These are phyloP conservation scores for Slavum lentiscoides DNA, from an alignment of 2,888 invertebrate genomes.

Conservation along the genomic window DNA sequence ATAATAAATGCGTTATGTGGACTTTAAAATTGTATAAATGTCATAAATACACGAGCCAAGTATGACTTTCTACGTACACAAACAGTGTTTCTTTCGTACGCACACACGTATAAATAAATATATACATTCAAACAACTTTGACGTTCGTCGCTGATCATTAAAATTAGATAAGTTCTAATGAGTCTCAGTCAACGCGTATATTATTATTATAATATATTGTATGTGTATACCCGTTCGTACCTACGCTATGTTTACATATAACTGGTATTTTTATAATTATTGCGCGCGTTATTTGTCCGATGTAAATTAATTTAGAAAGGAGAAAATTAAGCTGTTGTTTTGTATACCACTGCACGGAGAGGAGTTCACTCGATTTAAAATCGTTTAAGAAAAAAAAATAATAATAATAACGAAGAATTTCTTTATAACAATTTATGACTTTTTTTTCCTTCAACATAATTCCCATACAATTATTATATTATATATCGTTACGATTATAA, in stretches of 20 bases:
- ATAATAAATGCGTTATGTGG: no score
- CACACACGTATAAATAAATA: not conserved
- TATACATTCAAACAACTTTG: conserved; percentile 3
- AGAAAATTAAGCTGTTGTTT: conserved; percentile 14
- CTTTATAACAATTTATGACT: not conserved
- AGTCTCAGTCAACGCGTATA: conserved; percentile 16
- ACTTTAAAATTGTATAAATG: no score
- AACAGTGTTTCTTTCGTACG: no score
- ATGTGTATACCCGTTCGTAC: no score
- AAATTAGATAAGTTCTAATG: conserved; percentile 27
- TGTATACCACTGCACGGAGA: not conserved
- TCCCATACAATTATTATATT: not conserved
- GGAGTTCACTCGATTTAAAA: not conserved
- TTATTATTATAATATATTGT: no score
- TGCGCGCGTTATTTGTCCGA: not conserved
- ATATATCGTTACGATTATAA: no score
- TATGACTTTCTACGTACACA: not conserved
- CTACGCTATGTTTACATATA: conserved; percentile 10
- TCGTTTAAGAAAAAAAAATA: conserved; percentile 10
- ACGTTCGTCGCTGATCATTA: conserved; percentile 9
- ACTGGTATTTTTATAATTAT: conserved; percentile 36
- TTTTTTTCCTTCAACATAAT: not conserved
- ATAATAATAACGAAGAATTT: conserved; percentile 3
- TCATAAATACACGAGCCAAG: not conserved
- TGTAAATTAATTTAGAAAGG: conserved; percentile 47